Conservation (phyloP, 2,797 vertebrate species). For the Cossypha polioptera region DNA sequence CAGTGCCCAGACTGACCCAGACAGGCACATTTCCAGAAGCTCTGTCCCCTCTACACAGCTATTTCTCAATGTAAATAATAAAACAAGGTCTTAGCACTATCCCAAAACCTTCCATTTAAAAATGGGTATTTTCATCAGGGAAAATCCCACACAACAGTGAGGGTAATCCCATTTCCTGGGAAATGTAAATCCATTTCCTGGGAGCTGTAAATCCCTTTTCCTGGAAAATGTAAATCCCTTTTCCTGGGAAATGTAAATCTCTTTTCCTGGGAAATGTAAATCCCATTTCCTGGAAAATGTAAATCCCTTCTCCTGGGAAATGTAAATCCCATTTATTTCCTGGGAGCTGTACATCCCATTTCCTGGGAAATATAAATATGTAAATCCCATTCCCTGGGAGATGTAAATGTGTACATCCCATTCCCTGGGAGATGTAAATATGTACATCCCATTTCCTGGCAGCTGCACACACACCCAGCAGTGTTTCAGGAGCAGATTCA, state of each 20-base stretch:
- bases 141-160: background rate
- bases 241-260: too few relatives aligned
- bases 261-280: too few relatives aligned
- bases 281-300: background rate
- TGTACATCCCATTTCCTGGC: background rate
- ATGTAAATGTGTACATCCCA: background rate
- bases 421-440: too few relatives aligned
- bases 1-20: background rate
- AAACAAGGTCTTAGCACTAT: background rate
- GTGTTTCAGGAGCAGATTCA: background rate
- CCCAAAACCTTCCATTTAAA: background rate
- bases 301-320: background rate
- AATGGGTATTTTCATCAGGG: background rate
- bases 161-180: too few relatives aligned
- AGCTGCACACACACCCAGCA: background rate
- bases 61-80: background rate
- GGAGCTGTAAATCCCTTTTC: too few relatives aligned
- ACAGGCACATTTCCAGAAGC: background rate
- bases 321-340: too few relatives aligned
- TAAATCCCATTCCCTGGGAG: too few relatives aligned
- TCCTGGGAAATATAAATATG: background rate
- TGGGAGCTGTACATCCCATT: too few relatives aligned
- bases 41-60: background rate
- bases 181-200: too few relatives aligned
- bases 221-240: background rate